phyloP scores from a whole-genome alignment of 2,113 vertebrate genomes.

The Gadus chalcogrammus region DNA sequence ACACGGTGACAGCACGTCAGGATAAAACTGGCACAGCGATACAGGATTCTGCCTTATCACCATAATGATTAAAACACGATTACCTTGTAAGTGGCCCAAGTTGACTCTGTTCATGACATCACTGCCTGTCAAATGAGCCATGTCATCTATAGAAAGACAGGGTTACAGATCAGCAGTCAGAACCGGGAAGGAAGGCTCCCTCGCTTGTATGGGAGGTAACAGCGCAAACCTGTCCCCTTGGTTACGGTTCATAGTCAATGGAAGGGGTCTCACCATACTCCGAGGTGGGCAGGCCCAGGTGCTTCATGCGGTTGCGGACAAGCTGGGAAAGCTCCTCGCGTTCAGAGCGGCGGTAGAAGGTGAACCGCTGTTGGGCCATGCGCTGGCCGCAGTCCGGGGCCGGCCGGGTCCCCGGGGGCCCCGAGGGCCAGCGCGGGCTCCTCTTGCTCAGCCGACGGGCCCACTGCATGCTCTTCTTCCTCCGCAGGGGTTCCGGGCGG shows the following conservation, averaged over 20 bases:
- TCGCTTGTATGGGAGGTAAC: neutral
- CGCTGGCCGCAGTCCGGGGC: conserved; percentile 74
- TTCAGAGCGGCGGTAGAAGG: conserved; percentile 85
- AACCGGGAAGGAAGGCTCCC: conserved; percentile 17
- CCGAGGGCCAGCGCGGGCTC: conserved; percentile 74
- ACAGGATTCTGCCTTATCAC: neutral
- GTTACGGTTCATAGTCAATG: neutral
- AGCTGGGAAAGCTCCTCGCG: conserved; percentile 90
- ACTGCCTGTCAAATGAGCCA: conserved; percentile 94
- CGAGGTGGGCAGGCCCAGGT: conserved; percentile 86
- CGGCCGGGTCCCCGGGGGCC: conserved; percentile 7
- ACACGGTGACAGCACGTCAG: conserved; percentile 1
- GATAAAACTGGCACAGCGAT: neutral
- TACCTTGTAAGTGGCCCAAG: conserved; percentile 96
- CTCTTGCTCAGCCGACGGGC: conserved; percentile 85
- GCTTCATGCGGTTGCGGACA: conserved; percentile 93
- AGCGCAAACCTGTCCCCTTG: neutral
- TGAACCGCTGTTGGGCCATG: conserved; percentile 84
- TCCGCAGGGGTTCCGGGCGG: conserved; percentile 79
- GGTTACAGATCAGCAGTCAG: conserved; percentile 60
- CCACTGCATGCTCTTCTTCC: conserved; percentile 94
- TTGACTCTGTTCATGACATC: conserved; percentile 99
- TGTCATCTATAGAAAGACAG: conserved; percentile 81
- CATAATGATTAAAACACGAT: conserved; percentile 37
- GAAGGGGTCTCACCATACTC: conserved; percentile 76